These are phyloP conservation scores for Drosophila prosaltans DNA, from an alignment of 1,140 invertebrate genomes.

Conservation along the genomic window DNA sequence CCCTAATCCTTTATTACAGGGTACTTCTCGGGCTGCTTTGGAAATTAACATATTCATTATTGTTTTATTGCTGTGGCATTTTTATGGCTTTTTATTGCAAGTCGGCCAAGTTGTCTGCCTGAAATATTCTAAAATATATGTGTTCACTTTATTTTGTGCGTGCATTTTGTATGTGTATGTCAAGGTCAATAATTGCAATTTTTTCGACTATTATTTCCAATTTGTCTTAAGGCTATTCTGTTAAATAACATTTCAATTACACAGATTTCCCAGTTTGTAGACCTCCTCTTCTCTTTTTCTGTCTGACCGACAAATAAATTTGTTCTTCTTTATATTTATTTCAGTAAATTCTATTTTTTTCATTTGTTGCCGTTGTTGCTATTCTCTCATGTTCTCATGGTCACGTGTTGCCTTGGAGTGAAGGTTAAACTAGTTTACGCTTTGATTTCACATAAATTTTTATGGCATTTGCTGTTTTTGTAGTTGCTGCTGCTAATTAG, in stretches of 20 bases:
- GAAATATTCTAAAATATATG: conserved; percentile 4
- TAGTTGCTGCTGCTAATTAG: conserved; percentile 13
- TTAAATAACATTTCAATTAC: conserved; percentile 3
- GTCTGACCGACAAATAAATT: conserved; percentile 1
- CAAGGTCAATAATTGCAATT: conserved; percentile 3
- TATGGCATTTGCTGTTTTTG: conserved; percentile 11
- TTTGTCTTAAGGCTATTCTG: background rate
- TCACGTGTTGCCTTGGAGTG: conserved; percentile 58
- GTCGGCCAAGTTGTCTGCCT: background rate
- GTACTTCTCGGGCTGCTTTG: background rate
- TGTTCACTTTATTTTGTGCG: background rate
- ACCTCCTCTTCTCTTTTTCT: background rate
- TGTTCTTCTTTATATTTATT: conserved; percentile 12
- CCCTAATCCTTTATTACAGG: background rate
- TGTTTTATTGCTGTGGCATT: background rate
- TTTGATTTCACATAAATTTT: conserved; percentile 77
- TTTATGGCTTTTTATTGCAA: background rate
- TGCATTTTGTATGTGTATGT: background rate
- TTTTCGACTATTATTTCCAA: no score
- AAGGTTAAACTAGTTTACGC: conserved; percentile 74
- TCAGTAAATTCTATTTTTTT: conserved; percentile 14
- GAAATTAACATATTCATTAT: background rate
- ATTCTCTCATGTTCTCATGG: conserved; percentile 39
- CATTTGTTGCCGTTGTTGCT: conserved; percentile 18
- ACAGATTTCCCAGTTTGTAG: background rate